These are phyloP conservation scores for Acanthurus tractus DNA, from an alignment of 2,797 vertebrate genomes.

Conservation along the genomic window DNA sequence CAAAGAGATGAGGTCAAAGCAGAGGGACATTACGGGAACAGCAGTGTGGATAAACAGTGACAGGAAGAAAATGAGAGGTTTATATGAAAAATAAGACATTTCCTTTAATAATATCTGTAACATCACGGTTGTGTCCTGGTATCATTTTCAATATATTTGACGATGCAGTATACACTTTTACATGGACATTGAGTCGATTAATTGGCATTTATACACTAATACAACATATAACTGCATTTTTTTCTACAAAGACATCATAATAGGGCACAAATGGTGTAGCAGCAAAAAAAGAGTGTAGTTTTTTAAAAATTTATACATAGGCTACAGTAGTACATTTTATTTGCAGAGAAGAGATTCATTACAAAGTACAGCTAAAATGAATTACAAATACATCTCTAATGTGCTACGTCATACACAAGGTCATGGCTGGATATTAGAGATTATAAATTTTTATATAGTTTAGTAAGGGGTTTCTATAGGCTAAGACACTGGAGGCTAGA, in stretches of 20 bases:
- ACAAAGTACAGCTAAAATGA: slow-evolving; percentile 68
- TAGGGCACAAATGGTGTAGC: slow-evolving; percentile 90
- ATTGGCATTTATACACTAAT: slow-evolving; percentile 71
- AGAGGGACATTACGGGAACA: slow-evolving; percentile 18
- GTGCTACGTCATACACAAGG: slow-evolving; percentile 71
- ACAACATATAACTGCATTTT: slow-evolving; percentile 79
- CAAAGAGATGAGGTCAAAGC: slow-evolving; percentile 58
- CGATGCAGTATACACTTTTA: slow-evolving; percentile 73
- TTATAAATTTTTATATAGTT: slow-evolving; percentile 75
- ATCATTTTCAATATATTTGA: slow-evolving; percentile 75
- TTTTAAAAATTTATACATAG: slow-evolving; percentile 72
- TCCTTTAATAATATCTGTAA: slow-evolving; percentile 88
- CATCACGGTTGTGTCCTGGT: slow-evolving; percentile 80
- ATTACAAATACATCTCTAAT: slow-evolving; percentile 74
- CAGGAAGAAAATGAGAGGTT: slow-evolving; percentile 60
- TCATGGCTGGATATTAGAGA: slow-evolving; percentile 70
- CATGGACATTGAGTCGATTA: slow-evolving; percentile 78
- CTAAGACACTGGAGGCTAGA: slow-evolving; percentile 70
- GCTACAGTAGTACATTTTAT: slow-evolving; percentile 77
- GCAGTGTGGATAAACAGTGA: slow-evolving; percentile 28
- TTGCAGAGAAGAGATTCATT: slow-evolving; percentile 73
- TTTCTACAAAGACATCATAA: slow-evolving; percentile 80
- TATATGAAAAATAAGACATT: slow-evolving; percentile 89
- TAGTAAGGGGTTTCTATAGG: slow-evolving; percentile 64
- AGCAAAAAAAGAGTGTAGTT: slow-evolving; percentile 82